phyloP scores from a whole-genome alignment of 2,888 invertebrate genomes.

The Lamproptera curius region DNA sequence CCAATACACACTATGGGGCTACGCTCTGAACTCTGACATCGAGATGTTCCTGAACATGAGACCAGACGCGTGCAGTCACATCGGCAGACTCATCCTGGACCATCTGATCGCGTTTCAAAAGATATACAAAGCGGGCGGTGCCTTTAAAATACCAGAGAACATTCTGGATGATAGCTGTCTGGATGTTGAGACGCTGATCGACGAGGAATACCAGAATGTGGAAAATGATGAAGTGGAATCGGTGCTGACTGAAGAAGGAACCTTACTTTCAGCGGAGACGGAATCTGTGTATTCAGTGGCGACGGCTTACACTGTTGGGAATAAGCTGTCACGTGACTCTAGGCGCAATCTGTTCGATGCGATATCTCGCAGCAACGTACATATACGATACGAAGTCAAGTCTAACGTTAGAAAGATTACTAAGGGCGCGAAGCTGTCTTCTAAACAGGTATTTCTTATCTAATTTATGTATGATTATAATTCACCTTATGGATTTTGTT shows the following conservation, averaged over 20 bases:
- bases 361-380: conserved; percentile 59
- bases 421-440: conserved; percentile 67
- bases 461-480: no score
- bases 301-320: conserved; percentile 57
- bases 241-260: conserved; percentile 61
- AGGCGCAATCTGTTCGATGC: conserved; percentile 68
- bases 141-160: conserved; percentile 50
- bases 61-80: conserved; percentile 75
- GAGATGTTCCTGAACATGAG: conserved; percentile 78
- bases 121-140: conserved; percentile 59
- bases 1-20: conserved; percentile 78
- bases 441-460: conserved; percentile 71
- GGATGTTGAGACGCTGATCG: conserved; percentile 63
- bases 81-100: conserved; percentile 75
- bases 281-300: conserved; percentile 65
- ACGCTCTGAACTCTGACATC: conserved; percentile 74
- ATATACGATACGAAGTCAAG: conserved; percentile 60
- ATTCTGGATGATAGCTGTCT: conserved; percentile 54
- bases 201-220: conserved; percentile 69
- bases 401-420: conserved; percentile 66
- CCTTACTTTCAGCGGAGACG: conserved; percentile 58
- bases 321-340: conserved; percentile 55
- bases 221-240: conserved; percentile 65
- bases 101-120: conserved; percentile 74
- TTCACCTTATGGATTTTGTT: no score